phyloP scores from a whole-genome alignment of 2,113 vertebrate species.

The Empidonax traillii region DNA sequence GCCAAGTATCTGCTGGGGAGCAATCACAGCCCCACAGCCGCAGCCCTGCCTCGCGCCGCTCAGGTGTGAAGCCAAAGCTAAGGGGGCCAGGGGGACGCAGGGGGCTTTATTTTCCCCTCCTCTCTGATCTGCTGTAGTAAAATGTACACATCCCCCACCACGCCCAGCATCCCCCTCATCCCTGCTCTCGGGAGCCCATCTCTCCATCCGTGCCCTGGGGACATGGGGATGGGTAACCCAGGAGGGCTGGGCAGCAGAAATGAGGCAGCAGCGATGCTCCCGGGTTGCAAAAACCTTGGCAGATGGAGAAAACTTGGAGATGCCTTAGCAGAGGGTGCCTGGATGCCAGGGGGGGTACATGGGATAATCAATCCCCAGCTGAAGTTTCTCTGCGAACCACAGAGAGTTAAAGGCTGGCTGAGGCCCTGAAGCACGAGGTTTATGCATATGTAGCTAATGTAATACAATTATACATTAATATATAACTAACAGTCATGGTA shows the following conservation, averaged over 20 bases:
- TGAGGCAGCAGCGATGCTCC: not conserved
- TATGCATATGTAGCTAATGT: slow-evolving; percentile 61
- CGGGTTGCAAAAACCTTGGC: not conserved
- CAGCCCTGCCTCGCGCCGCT: accelerated
- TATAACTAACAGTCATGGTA: slow-evolving; percentile 63
- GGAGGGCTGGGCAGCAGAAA: not conserved
- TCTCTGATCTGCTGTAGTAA: not conserved
- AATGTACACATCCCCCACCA: accelerated
- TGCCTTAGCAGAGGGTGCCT: not conserved
- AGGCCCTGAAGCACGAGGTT: slow-evolving; percentile 12
- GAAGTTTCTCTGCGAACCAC: not conserved
- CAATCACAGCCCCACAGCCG: not conserved
- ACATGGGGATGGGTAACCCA: not conserved
- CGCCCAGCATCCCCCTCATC: accelerated
- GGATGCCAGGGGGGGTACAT: accelerated
- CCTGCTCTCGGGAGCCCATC: accelerated
- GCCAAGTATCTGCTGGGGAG: not conserved
- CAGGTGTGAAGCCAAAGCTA: not conserved
- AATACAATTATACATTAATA: slow-evolving; percentile 67
- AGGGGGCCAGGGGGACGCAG: not conserved
- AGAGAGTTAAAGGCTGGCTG: slow-evolving; percentile 52
- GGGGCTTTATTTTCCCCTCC: not conserved
- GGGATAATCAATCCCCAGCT: not conserved
- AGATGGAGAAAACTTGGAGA: not conserved
- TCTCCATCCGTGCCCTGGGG: accelerated